Evolutionary conservation across 1,140 invertebrate genomes (phyloP).

Genomic region (Heterodera schachtii): DNA sequence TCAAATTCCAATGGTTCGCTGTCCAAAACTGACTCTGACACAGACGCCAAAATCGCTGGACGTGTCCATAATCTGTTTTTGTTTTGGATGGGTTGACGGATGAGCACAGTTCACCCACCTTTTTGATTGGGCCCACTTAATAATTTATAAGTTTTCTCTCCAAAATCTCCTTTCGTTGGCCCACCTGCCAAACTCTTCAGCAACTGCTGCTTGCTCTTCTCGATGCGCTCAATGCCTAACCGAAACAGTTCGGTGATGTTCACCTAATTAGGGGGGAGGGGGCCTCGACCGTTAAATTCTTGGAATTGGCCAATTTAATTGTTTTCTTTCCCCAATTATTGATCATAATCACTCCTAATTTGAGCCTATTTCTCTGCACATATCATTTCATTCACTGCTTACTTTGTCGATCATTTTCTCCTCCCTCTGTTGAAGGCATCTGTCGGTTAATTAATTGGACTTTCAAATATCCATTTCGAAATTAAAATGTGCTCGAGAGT

Average conservation of each 20-base stretch:
- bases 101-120: conserved; percentile 38
- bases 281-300: background rate
- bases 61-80: conserved; percentile 43
- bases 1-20: too few species aligned
- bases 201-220: conserved; percentile 45
- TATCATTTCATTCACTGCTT: too few species aligned
- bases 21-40: conserved; percentile 31
- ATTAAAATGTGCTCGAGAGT: too few species aligned
- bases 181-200: conserved; percentile 46
- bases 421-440: background rate
- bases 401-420: conserved; percentile 6
- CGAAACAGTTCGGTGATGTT: conserved; percentile 57
- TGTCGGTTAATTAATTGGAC: background rate
- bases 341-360: too few species aligned
- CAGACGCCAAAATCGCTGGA: conserved; percentile 51
- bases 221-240: conserved; percentile 52
- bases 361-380: too few species aligned
- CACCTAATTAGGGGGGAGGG: conserved; percentile 47
- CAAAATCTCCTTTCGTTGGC: background rate
- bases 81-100: background rate
- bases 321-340: background rate
- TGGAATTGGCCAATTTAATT: background rate
- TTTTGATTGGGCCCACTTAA: conserved; percentile 45
- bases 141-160: background rate
- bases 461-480: background rate